Evolutionary conservation across 2,797 vertebrate species (phyloP).

Genomic region (Remorina albescens): DNA sequence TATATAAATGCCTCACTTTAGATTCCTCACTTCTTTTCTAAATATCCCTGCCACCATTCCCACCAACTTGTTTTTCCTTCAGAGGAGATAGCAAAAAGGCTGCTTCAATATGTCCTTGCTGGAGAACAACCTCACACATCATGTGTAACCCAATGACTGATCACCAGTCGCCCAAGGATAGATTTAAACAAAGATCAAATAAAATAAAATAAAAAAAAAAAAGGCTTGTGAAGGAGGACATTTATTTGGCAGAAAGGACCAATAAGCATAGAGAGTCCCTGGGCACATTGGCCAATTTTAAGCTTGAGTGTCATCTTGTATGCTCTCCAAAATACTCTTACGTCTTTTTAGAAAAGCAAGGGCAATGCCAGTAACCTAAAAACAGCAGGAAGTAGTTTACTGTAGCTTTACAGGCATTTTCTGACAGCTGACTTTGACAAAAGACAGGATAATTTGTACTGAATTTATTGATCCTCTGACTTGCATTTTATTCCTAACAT

Average conservation of each 20-base stretch:
- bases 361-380: neutral
- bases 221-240: neutral
- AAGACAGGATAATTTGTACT: neutral
- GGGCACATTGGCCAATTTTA: neutral
- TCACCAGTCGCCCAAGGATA: slow-evolving; percentile 4
- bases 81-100: slow-evolving; percentile 14
- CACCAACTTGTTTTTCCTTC: slow-evolving; percentile 9
- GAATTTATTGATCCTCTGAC: too few relatives aligned
- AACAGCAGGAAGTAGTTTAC: neutral
- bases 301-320: neutral
- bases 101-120: neutral
- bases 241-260: slow-evolving; percentile 5
- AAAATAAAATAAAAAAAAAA: too few relatives aligned
- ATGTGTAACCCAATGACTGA: slow-evolving; percentile 18
- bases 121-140: slow-evolving; percentile 1
- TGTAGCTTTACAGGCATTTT: neutral
- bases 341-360: slow-evolving; percentile 2
- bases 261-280: neutral
- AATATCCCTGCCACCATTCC: neutral
- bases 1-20: slow-evolving; percentile 1
- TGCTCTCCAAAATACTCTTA: neutral
- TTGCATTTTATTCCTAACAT: too few relatives aligned
- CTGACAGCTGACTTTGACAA: neutral
- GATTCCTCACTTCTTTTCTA: slow-evolving; percentile 18
- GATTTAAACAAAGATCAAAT: slow-evolving; percentile 7